Conservation (phyloP, 2,797 vertebrate genomes). For the Phoxinus dragarum region DNA sequence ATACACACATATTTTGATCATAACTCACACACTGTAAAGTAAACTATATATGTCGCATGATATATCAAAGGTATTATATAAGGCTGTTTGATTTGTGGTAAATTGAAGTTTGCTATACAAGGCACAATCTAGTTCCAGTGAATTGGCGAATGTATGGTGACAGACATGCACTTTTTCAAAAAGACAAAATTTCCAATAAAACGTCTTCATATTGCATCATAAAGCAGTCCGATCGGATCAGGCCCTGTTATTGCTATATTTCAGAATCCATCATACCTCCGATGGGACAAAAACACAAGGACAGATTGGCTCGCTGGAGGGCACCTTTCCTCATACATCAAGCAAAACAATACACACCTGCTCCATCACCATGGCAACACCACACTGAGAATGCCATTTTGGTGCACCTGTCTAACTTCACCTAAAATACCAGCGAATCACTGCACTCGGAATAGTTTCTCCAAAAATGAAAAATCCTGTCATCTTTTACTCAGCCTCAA, state of each 20-base stretch:
- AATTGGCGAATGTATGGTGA: background rate
- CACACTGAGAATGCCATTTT: constrained; percentile 20
- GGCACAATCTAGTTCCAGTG: background rate
- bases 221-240: constrained; percentile 26
- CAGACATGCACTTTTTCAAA: constrained; percentile 29
- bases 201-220: background rate
- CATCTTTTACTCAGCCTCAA: background rate
- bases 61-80: background rate
- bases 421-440: constrained; percentile 30
- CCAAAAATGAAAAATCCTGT: background rate
- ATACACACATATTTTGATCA: background rate
- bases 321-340: constrained; percentile 48
- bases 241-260: constrained; percentile 20
- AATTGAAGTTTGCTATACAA: background rate
- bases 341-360: constrained; percentile 40
- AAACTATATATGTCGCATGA: no score
- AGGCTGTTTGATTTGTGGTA: background rate
- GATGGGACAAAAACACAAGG: constrained; percentile 45
- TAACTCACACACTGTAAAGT: background rate
- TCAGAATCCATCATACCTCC: constrained; percentile 40
- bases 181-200: constrained; percentile 31
- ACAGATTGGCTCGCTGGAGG: constrained; percentile 48
- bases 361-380: constrained; percentile 36
- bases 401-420: constrained; percentile 31
- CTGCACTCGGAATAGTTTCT: background rate